Base-by-base conservation (phyloP, 2,888 invertebrate species). In the Platycnemis pennipes region DNA sequence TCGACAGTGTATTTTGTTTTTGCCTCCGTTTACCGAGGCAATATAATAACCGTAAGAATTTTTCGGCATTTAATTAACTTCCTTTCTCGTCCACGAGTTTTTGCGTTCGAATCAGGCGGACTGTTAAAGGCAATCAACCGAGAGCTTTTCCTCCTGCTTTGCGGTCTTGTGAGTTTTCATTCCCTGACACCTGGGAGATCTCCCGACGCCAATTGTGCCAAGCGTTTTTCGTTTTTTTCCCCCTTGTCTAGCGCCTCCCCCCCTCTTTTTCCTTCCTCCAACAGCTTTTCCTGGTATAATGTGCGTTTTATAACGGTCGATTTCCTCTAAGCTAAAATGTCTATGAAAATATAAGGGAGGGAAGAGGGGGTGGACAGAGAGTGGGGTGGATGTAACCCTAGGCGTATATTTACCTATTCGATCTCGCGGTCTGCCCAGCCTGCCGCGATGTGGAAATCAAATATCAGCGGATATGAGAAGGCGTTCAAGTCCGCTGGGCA, bases 391-490 rank as follows among this genome's bases (percentile, higher is more conserved):
- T 77, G 77, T 77, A 77, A 77, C 77, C 37, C 77, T 77, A 77
- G 77, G 77, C 77, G 91, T 91, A n/a, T 91, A 44, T 91, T 91
- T 91, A 56, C 56, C 77, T 89, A 53, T 53, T 26, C 37, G 89
- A 89, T 89, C 56, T 89, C 89, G 89, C 69, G 63, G 91, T 56
- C 89, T 77, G 77, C 37, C 26, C 13, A 77, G 37, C 4, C 37
- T 37, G 22, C 11, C 16, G 49, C 11, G 91, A 91, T 91, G 91
- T 31, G 63, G 91, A 91, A 91, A 91, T 91, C 91, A 91, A 91
- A 91, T 69, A 91, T 44, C 63, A 45, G 63, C 91, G 91, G 91
- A 91, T 91, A 91, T 91, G 91, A 89, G 42, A 53, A 89, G 89
- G 56, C 91, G 91, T 91, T 91, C 91, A 42, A 91, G 44, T 91